phyloP scores from a whole-genome alignment of 2,113 vertebrate species.

The Macrotis lagotis region DNA sequence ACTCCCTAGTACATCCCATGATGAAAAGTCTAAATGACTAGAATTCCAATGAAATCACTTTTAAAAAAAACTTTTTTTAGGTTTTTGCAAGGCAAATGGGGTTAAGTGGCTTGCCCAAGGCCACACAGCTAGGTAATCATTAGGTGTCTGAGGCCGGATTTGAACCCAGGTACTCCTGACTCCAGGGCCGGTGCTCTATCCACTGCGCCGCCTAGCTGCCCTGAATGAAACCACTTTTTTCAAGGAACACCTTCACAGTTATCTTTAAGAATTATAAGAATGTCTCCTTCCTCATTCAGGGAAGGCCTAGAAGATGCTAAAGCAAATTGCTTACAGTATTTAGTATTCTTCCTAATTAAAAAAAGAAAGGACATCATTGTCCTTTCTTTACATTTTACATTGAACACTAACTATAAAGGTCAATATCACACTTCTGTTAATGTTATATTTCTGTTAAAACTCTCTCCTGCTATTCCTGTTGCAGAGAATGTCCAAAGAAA shows the following conservation, averaged over 20 bases:
- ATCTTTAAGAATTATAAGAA: neutral
- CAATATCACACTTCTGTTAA: neutral
- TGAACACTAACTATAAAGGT: neutral
- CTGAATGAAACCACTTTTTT: constrained; percentile 12
- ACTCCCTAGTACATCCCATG: too few species aligned
- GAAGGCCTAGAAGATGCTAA: neutral
- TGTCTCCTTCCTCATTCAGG: neutral
- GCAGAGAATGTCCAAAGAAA: neutral
- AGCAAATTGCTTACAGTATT: neutral
- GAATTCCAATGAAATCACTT: neutral
- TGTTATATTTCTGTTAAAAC: neutral
- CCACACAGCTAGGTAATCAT: too few species aligned
- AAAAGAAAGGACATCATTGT: neutral
- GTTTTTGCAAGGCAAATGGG: too few species aligned
- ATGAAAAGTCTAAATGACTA: neutral
- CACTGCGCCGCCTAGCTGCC: too few species aligned
- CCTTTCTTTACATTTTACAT: neutral
- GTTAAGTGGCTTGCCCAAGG: too few species aligned
- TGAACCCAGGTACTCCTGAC: too few species aligned
- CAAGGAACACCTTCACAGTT: neutral
- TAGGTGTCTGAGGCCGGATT: too few species aligned
- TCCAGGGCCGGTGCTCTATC: too few species aligned
- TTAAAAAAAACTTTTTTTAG: too few species aligned
- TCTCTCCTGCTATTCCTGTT: neutral
- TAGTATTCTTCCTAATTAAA: constrained; percentile 7